phyloP scores from a whole-genome alignment of 2,797 vertebrate genomes.

The Siniperca scherzeri region DNA sequence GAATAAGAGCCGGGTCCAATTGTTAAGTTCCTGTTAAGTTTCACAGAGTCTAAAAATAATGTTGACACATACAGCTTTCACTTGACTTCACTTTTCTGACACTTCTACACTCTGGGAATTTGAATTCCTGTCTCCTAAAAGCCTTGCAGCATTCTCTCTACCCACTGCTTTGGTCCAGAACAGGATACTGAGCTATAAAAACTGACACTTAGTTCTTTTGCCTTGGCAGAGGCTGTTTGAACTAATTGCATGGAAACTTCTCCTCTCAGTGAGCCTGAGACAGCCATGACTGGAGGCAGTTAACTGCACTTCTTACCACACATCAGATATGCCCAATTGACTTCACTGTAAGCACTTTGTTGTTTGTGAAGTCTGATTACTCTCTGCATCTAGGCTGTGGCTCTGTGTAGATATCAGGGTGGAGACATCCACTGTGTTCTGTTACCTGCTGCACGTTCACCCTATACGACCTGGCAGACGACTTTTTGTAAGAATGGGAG shows the following conservation, averaged over 20 bases:
- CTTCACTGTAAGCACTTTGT: constrained; percentile 70
- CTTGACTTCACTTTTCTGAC: constrained; percentile 21
- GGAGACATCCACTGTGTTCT: constrained; percentile 24
- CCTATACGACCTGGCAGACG: constrained; percentile 6
- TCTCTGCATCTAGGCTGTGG: neutral
- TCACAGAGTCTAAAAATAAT: constrained; percentile 15
- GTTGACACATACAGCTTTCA: constrained; percentile 6
- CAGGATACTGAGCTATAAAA: constrained; percentile 64
- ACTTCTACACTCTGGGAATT: constrained; percentile 34
- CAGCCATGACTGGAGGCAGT: constrained; percentile 67
- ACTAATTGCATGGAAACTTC: constrained; percentile 75
- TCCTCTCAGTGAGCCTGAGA: constrained; percentile 53
- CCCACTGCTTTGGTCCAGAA: constrained; percentile 57
- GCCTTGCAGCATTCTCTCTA: constrained; percentile 49
- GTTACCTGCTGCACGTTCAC: constrained; percentile 38
- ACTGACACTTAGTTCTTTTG: constrained; percentile 65
- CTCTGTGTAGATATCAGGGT: constrained; percentile 12
- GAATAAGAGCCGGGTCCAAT: neutral
- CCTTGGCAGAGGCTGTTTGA: constrained; percentile 61
- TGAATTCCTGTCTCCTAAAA: constrained; percentile 57
- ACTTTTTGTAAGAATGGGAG: constrained; percentile 39
- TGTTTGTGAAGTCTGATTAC: constrained; percentile 62
- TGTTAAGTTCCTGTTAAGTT: neutral
- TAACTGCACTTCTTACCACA: constrained; percentile 59
- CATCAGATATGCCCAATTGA: constrained; percentile 67